Base-by-base conservation (phyloP, 2,888 invertebrate species). In the Orthosia gothica region DNA sequence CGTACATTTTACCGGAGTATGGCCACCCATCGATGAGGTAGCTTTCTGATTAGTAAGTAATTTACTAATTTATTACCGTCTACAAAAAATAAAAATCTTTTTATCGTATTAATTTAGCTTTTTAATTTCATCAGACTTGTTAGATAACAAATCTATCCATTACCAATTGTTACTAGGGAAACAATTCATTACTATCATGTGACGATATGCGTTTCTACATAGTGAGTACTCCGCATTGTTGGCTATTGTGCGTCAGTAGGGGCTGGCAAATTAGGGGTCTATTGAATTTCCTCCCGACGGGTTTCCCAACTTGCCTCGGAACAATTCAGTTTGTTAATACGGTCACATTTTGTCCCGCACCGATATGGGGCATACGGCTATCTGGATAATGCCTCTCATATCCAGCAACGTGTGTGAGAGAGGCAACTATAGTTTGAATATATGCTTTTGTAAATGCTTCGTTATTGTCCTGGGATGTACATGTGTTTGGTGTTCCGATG, bases 301-400 rank as follows among this genome's bases (percentile, higher is more conserved):
- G 80, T 75, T 85, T 85, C 83, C 82, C 87, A 86, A 87, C 82
- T 87, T 86, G 85, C 79, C 75, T 77, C 83, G 85, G 90, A 90
- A 91, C 92, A 92, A 91, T 91, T 87, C 85, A 84, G 90, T 90
- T 91, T 90, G 89, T 87, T 91, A 92, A 92, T 92, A 90, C 90
- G 89, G 87, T 88, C 85, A 84, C 86, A 89, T 91, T 90, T 91
- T 74, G 86, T 84, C 66, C 73, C 71, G 23, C 52, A 15, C 82
- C 78, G 49, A 82, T 84, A 80, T 66, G 73, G 71, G 75, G 83
- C 84, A 78, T 74, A 80, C 64, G 70, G 74, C 69, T 83, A 76
- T 83, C 70, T 74, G 58, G 79, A 82, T 82, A 79, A 82, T 74
- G 62, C 45, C 66, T 23, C 65, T 73, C 68, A 73, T 71, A 71